These are phyloP conservation scores for Pipa parva DNA, from an alignment of 2,113 vertebrate species.

Conservation along the genomic window DNA sequence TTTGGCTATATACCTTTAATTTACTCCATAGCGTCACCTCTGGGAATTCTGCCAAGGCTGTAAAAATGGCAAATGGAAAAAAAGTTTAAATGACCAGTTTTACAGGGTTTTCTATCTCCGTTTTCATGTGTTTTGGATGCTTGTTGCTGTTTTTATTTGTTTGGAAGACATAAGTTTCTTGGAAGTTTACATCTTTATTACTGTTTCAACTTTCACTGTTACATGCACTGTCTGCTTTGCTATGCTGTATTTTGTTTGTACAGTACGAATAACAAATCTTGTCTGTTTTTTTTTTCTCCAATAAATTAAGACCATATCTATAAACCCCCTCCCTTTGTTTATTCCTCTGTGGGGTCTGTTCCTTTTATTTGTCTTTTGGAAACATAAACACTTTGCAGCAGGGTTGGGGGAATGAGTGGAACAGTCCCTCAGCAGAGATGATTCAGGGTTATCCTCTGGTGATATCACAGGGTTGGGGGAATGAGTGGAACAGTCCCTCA, in stretches of 20 bases:
- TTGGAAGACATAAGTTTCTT: background rate
- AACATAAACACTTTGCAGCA: background rate
- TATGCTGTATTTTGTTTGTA: constrained; percentile 58
- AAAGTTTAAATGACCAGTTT: no score
- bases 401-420: background rate
- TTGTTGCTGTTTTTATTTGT: background rate
- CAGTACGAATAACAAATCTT: constrained; percentile 47
- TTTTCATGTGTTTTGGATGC: background rate
- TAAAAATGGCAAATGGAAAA: no score
- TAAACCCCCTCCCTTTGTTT: constrained; percentile 31
- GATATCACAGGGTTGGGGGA: no score
- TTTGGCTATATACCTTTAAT: no score
- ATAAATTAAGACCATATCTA: constrained; percentile 53
- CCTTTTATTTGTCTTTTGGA: constrained; percentile 18
- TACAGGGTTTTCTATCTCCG: no score
- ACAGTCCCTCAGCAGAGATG: background rate
- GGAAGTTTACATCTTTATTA: constrained; percentile 38
- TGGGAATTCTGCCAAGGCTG: no score
- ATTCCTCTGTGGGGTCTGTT: constrained; percentile 45
- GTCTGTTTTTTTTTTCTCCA: constrained; percentile 51
- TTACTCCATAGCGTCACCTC: no score
- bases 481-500: background rate
- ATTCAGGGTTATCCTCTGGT: no score
- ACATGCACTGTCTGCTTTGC: constrained; percentile 46
- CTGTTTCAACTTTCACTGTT: constrained; percentile 43